phyloP scores from a whole-genome alignment of 2,797 vertebrate species.

The Acanthurus lineatus region DNA sequence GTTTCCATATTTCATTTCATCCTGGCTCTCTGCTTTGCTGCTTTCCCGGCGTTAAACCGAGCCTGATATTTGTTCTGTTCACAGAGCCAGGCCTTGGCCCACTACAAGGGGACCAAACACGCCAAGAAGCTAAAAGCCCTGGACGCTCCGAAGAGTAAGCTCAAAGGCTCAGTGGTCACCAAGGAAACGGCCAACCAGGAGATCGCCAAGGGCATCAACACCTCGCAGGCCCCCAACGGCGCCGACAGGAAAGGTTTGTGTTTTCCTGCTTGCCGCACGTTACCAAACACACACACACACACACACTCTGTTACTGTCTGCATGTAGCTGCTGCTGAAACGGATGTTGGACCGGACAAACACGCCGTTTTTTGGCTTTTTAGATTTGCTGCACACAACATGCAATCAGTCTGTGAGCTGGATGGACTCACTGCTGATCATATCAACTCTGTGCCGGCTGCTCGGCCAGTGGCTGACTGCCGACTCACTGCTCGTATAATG shows the following conservation, averaged over 20 bases:
- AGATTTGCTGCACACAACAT: slow-evolving; percentile 25
- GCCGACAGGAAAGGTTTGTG: slow-evolving; percentile 94
- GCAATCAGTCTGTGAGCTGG: slow-evolving; percentile 46
- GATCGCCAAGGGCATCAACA: slow-evolving; percentile 88
- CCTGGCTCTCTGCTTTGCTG: slow-evolving; percentile 31
- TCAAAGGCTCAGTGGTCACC: slow-evolving; percentile 88
- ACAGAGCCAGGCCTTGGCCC: slow-evolving; percentile 98
- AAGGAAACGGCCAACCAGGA: slow-evolving; percentile 89
- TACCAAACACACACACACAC: slow-evolving; percentile 6
- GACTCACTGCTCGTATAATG: slow-evolving; percentile 10
- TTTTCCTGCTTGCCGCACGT: slow-evolving; percentile 55
- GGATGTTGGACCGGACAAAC: not conserved
- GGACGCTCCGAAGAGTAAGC: slow-evolving; percentile 95
- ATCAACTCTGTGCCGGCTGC: slow-evolving; percentile 35
- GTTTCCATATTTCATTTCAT: slow-evolving; percentile 57
- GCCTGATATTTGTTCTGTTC: slow-evolving; percentile 90
- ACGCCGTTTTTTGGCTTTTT: slow-evolving; percentile 16
- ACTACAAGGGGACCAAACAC: slow-evolving; percentile 99
- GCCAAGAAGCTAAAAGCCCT: slow-evolving; percentile 99
- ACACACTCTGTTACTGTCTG: slow-evolving; percentile 9
- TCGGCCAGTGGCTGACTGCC: slow-evolving; percentile 10
- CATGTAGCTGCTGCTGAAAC: slow-evolving; percentile 9
- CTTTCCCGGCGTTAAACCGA: slow-evolving; percentile 80
- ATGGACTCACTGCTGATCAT: slow-evolving; percentile 48
- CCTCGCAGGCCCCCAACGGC: slow-evolving; percentile 85